Evolutionary conservation across 1,140 invertebrate genomes (phyloP).

Genomic region (Odontomachus brunneus): DNA sequence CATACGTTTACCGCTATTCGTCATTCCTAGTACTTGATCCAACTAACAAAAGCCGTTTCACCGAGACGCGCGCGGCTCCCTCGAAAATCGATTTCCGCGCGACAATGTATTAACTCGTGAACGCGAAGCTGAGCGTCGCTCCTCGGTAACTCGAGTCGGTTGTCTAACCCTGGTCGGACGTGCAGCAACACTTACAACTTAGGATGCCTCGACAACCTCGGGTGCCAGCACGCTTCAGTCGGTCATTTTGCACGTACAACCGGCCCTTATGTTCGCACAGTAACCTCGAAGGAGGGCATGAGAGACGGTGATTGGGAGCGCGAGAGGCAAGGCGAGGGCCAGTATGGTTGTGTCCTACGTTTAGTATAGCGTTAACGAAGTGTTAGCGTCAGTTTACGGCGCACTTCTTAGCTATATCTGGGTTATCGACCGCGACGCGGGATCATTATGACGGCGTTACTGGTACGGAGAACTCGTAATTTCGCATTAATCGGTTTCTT

Average conservation of each 20-base stretch:
- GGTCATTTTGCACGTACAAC: slow-evolving; percentile 43
- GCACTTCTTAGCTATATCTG: slow-evolving; percentile 24
- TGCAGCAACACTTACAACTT: slow-evolving; percentile 39
- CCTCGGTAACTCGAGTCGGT: slow-evolving; percentile 41
- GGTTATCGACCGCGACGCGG: slow-evolving; percentile 53
- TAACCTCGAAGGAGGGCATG: background rate
- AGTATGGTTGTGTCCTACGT: slow-evolving; percentile 19
- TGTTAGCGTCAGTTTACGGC: slow-evolving; percentile 60
- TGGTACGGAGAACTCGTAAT: slow-evolving; percentile 24
- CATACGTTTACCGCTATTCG: slow-evolving; percentile 16
- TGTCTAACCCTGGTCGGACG: slow-evolving; percentile 31
- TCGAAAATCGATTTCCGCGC: slow-evolving; percentile 52
- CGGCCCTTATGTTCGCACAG: slow-evolving; percentile 23
- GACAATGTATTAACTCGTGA: slow-evolving; percentile 62
- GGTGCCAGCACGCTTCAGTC: background rate
- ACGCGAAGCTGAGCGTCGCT: slow-evolving; percentile 23
- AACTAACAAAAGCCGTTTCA: slow-evolving; percentile 17
- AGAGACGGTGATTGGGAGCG: background rate
- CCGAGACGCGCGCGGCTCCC: background rate
- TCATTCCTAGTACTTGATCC: slow-evolving; percentile 24
- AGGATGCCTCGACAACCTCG: slow-evolving; percentile 56
- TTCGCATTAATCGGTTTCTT: slow-evolving; percentile 46
- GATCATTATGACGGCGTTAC: slow-evolving; percentile 31
- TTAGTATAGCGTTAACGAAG: slow-evolving; percentile 57
- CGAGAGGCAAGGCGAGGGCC: background rate